Percentiles rank a stretch among this genome's conserved stretches.
Evolutionary conservation across 2,888 invertebrate genomes (phyloP).

Genomic region (Brachypalpus laphriformis): DNA sequence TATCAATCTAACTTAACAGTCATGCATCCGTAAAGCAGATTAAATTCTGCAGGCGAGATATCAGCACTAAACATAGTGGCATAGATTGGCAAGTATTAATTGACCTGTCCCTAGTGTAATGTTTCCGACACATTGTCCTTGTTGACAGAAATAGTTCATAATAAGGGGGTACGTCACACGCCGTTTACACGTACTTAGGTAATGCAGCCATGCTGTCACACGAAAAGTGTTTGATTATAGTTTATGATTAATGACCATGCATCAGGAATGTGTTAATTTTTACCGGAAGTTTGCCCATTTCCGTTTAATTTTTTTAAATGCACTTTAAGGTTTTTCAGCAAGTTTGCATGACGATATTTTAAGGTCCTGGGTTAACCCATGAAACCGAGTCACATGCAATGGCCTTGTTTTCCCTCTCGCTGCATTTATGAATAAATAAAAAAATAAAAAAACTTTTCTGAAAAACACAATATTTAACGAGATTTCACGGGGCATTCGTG

Average conservation of each 20-base stretch:
- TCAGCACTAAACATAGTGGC: too few species aligned
- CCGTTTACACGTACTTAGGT: too few species aligned
- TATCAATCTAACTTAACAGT: too few species aligned
- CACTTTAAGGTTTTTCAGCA: constrained; percentile 8
- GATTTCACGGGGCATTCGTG: constrained; percentile 43
- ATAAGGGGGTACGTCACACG: too few species aligned
- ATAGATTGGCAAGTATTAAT: too few species aligned
- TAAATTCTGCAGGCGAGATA: too few species aligned
- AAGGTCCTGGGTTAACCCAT: background rate
- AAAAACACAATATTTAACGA: constrained; percentile 45
- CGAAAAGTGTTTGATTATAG: background rate
- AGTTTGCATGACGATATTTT: constrained; percentile 12
- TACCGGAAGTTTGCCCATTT: constrained; percentile 27
- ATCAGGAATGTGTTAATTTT: constrained; percentile 35
- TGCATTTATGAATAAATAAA: constrained; percentile 26
- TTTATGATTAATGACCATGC: constrained; percentile 20
- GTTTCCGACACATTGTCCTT: too few species aligned
- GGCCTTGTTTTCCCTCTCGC: background rate
- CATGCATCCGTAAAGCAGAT: too few species aligned
- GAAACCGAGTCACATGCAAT: constrained; percentile 33
- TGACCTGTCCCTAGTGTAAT: too few species aligned
- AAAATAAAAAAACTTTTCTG: background rate
- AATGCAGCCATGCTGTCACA: too few species aligned
- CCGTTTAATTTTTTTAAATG: background rate
- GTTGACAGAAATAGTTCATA: too few species aligned